Percentiles rank a stretch among this genome's conserved stretches.
Conservation (phyloP, 2,797 vertebrate species). For the Thripadectes ignobilis region DNA sequence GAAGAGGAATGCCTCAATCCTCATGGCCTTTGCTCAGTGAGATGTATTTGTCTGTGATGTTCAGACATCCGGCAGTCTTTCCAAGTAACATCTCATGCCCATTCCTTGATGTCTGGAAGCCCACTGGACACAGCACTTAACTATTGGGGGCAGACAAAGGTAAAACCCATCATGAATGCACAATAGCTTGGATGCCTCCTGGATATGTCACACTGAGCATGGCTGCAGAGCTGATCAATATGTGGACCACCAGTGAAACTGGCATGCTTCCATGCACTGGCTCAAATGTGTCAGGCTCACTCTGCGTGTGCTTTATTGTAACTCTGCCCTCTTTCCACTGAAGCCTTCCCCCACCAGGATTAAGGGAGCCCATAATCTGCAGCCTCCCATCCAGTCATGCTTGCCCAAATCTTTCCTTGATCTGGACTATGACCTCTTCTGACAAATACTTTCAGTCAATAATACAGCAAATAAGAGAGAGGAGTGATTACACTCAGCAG, state of each 20-base stretch:
- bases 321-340: not conserved
- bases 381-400: not conserved
- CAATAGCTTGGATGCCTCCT: not conserved
- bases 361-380: not conserved
- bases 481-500: not conserved
- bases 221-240: not conserved
- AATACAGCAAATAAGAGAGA: not conserved
- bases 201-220: not conserved
- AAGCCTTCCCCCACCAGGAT: not conserved
- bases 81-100: not conserved
- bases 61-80: not conserved
- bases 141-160: not conserved
- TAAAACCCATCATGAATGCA: not conserved
- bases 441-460: constrained; percentile 33
- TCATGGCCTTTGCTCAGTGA: not conserved
- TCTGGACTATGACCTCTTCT: constrained; percentile 5
- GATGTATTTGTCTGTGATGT: not conserved
- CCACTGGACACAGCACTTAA: not conserved
- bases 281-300: not conserved
- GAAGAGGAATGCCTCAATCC: not conserved
- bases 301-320: rapidly evolving
- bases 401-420: not conserved
- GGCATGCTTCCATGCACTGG: rapidly evolving
- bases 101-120: not conserved
- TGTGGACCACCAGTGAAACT: not conserved